phyloP scores from a whole-genome alignment of 2,113 vertebrate genomes.

The Scytalopus superciliaris region DNA sequence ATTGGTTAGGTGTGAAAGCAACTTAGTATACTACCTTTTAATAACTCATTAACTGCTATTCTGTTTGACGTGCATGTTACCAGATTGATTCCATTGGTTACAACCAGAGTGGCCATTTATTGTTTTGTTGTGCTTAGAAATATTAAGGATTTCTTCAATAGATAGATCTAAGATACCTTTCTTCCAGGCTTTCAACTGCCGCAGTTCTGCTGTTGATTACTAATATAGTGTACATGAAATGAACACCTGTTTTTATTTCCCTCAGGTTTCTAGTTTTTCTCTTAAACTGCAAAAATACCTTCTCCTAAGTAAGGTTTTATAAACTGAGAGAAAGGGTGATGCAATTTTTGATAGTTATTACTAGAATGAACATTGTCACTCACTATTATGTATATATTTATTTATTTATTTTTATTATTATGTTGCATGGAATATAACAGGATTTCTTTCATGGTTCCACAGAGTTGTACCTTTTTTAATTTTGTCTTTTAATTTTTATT shows the following conservation, averaged over 20 bases:
- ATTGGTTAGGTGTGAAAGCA: not conserved
- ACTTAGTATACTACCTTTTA: not conserved
- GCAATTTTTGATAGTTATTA: not conserved
- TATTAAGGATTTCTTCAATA: not conserved
- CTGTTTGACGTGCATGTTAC: not conserved
- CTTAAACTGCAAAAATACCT: not conserved
- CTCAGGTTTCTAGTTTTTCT: not conserved
- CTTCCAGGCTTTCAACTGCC: not conserved
- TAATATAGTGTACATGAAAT: not conserved
- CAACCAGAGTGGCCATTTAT: not conserved
- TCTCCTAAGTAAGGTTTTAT: not conserved
- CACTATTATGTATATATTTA: not conserved
- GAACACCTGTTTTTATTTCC: not conserved
- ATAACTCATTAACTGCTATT: not conserved
- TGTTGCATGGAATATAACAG: not conserved
- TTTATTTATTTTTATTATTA: too few species aligned
- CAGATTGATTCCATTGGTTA: not conserved
- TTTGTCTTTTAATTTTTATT: not conserved
- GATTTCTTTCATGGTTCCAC: not conserved
- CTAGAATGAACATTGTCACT: not conserved
- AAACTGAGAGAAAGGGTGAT: not conserved
- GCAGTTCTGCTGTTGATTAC: not conserved
- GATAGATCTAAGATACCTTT: not conserved
- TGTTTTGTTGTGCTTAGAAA: not conserved
- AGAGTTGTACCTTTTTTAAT: not conserved